phyloP scores from a whole-genome alignment of 2,797 vertebrate species.

The Erpetoichthys calabaricus region DNA sequence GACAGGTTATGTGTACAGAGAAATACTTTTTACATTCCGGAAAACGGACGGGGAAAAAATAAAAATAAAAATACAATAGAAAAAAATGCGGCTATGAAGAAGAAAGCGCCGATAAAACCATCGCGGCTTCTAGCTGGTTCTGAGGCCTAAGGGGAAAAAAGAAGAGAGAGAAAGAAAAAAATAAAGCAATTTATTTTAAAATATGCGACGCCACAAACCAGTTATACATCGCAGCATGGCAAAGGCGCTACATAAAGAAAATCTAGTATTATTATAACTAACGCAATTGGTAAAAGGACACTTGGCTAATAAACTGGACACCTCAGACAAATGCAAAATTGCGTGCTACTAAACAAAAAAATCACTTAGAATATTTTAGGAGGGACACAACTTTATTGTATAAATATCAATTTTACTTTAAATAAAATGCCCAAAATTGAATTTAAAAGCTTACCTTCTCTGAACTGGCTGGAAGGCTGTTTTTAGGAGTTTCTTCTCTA shows the following conservation, averaged over 20 bases:
- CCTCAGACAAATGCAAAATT: constrained; percentile 9
- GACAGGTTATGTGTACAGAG: constrained; percentile 88
- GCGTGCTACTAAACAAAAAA: constrained; percentile 22
- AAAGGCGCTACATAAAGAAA: too few species aligned
- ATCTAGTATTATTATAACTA: too few species aligned
- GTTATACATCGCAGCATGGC: too few species aligned
- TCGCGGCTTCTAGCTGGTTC: constrained; percentile 68
- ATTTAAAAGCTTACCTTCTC: constrained; percentile 54
- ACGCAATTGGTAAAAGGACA: too few species aligned
- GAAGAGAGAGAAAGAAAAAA: constrained; percentile 1
- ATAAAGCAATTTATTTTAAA: constrained; percentile 12
- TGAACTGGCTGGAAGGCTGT: constrained; percentile 76
- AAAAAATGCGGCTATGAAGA: constrained; percentile 50
- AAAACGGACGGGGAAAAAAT: constrained; percentile 26
- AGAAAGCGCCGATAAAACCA: constrained; percentile 60
- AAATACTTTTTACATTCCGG: constrained; percentile 80
- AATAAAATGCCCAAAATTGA: not conserved
- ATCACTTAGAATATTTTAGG: constrained; percentile 1
- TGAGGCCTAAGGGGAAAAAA: constrained; percentile 50
- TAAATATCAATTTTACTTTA: constrained; percentile 8
- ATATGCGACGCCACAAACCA: constrained; percentile 11
- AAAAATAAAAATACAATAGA: constrained; percentile 49
- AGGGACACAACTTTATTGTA: not conserved
- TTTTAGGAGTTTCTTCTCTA: constrained; percentile 77
- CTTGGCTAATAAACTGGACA: constrained; percentile 9